Conservation (phyloP, 2,888 invertebrate genomes). For the Oligia fasciuncula region DNA sequence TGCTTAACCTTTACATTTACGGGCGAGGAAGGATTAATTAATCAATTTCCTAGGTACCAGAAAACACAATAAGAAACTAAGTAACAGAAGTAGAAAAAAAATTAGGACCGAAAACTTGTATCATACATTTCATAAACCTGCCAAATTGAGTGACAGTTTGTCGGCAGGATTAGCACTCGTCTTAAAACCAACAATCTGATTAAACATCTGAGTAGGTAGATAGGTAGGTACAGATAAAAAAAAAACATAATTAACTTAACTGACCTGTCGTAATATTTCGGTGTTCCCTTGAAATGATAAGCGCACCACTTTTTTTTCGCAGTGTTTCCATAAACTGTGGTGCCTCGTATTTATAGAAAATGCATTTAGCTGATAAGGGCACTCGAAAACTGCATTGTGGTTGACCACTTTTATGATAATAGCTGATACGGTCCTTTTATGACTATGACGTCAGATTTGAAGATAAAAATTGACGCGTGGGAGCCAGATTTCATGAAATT, state of each 20-base stretch:
- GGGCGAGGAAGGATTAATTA: background rate
- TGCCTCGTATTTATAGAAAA: constrained; percentile 43
- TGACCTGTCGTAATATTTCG: constrained; percentile 35
- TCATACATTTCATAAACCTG: too few relatives aligned
- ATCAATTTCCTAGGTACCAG: background rate
- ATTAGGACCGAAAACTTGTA: too few relatives aligned
- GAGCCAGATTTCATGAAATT: background rate
- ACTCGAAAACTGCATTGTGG: constrained; percentile 43
- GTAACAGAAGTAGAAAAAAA: background rate
- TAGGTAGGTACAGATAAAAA: too few relatives aligned
- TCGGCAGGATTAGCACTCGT: too few relatives aligned
- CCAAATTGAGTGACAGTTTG: too few relatives aligned
- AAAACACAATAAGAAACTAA: background rate
- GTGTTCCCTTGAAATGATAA: constrained; percentile 26
- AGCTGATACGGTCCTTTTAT: constrained; percentile 17
- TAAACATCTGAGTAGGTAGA: too few relatives aligned
- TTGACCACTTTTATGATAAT: constrained; percentile 35
- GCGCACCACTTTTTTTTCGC: constrained; percentile 5
- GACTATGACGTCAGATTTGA: constrained; percentile 13
- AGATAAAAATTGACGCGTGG: background rate
- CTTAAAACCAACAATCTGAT: too few relatives aligned
- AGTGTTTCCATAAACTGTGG: background rate
- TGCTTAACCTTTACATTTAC: background rate
- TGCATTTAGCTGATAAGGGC: constrained; percentile 19
- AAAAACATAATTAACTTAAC: background rate